Conservation (phyloP, 2,888 invertebrate species). For the Lathronympha strigana region DNA sequence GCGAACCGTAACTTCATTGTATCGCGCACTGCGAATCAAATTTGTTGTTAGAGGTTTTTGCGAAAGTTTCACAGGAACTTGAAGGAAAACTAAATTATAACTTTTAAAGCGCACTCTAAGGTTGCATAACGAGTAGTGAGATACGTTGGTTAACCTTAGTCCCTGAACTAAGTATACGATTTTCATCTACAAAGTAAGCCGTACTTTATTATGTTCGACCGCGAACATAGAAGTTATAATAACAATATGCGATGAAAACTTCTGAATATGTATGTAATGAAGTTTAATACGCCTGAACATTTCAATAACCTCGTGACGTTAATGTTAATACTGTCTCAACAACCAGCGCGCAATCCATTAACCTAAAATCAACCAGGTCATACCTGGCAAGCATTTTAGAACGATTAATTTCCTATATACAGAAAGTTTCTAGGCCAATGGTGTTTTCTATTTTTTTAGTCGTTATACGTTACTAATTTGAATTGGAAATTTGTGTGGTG, state of each 20-base stretch:
- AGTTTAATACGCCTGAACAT: conserved; percentile 24
- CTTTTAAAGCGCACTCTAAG: conserved; percentile 3
- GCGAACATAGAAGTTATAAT: conserved; percentile 16
- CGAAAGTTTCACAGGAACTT: conserved; percentile 43
- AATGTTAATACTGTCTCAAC: conserved; percentile 11
- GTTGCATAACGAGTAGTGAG: background rate
- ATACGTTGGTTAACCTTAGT: background rate
- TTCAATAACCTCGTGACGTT: conserved; percentile 24
- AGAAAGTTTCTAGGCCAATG: background rate
- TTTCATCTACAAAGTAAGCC: conserved; percentile 10
- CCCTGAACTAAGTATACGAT: background rate
- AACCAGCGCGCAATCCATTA: conserved; percentile 29
- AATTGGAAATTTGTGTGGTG: background rate
- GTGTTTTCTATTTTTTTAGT: background rate
- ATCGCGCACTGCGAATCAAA: conserved; percentile 73
- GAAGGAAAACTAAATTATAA: conserved; percentile 15
- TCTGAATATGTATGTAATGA: conserved; percentile 12
- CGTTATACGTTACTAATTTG: too few species aligned
- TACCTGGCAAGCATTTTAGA: background rate
- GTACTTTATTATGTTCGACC: background rate
- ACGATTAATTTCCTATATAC: background rate
- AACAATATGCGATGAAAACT: conserved; percentile 21
- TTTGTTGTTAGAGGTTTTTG: conserved; percentile 67
- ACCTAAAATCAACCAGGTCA: conserved; percentile 35
- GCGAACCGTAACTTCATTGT: conserved; percentile 78